Base-by-base conservation (phyloP, 2,113 vertebrate genomes). In the Calcarius ornatus region DNA sequence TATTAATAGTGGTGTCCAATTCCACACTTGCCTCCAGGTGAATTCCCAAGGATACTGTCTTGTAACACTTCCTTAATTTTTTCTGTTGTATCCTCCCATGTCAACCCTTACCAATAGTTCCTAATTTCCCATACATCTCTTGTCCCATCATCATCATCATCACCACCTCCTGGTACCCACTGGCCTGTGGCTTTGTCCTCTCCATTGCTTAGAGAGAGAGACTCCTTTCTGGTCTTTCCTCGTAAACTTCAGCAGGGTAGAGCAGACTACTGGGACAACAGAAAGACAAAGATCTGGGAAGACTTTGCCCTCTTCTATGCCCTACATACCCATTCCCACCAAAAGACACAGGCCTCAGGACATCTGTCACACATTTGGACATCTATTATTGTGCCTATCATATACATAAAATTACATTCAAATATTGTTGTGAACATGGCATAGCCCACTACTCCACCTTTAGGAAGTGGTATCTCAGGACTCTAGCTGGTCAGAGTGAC, bases 31-130 rank as follows among this genome's bases (percentile, higher is more conserved):
- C 30, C 20, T 37, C 38, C 2, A 2, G 9, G 10, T 23, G 12
- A 27, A 47, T 56, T 71, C 20, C 57, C 22, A 40, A 40, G 40
- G 40, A 4, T 59, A 24, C 38, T n/a, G 8, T 42, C 19, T 69
- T 27, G 5, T 20, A 53, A 65, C 19, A 33, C 5, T 65, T n/a
- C 10, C 24, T 25, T 33, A 24, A 38, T 61, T 61, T 65, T 30
- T 80, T 61, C 47, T n/a, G 14, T 33, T 33, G 15, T 23, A 38
- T 43, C 17, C 8, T 59, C 45, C 35, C 37, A 45, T 0, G 0
- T 59, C 33, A 63, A 48, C 11, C 11, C 35, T 60, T 59, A 31
- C 10, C n/a, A 75, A 10, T 2, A 61, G 24, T 12, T 83, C 22
- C 13, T 86, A 31, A 79, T 60, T 65, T 43, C 30, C 54, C 30